A percentile compares a stretch with the other conserved stretches of the same genome.
phyloP scores from a whole-genome alignment of 1,140 invertebrate genomes.

The Lasioglossum albipes region DNA sequence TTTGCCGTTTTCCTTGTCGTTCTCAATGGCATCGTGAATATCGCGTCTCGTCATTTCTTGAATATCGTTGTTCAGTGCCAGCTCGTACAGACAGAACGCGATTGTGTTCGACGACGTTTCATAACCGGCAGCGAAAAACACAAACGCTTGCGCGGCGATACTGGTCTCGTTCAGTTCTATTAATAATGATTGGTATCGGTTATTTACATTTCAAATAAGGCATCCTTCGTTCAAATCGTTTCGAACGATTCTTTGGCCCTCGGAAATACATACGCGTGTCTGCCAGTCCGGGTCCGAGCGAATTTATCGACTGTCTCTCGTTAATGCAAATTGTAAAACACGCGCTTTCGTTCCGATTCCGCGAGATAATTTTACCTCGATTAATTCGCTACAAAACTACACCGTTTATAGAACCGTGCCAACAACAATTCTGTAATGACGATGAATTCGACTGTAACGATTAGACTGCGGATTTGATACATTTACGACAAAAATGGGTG shows the following conservation, averaged over 20 bases:
- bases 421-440: background rate
- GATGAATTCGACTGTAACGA: background rate
- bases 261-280: no score
- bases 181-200: conserved; percentile 44
- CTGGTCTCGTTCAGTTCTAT: conserved; percentile 81
- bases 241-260: background rate
- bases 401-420: background rate
- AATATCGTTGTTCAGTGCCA: conserved; percentile 85
- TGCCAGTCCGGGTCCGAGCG: no score
- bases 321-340: background rate
- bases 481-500: no score
- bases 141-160: conserved; percentile 84
- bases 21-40: conserved; percentile 80
- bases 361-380: conserved; percentile 15
- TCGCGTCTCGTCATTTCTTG: conserved; percentile 85
- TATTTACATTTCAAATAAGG: background rate
- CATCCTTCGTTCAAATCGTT: background rate
- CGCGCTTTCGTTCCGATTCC: background rate
- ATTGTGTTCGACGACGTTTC: conserved; percentile 89
- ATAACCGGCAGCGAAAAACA: conserved; percentile 88
- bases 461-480: background rate
- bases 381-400: conserved; percentile 25
- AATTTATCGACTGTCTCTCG: background rate
- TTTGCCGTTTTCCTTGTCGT: conserved; percentile 74
- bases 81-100: conserved; percentile 83